phyloP scores from a whole-genome alignment of 2,797 vertebrate species.

The Sebastes itinus region DNA sequence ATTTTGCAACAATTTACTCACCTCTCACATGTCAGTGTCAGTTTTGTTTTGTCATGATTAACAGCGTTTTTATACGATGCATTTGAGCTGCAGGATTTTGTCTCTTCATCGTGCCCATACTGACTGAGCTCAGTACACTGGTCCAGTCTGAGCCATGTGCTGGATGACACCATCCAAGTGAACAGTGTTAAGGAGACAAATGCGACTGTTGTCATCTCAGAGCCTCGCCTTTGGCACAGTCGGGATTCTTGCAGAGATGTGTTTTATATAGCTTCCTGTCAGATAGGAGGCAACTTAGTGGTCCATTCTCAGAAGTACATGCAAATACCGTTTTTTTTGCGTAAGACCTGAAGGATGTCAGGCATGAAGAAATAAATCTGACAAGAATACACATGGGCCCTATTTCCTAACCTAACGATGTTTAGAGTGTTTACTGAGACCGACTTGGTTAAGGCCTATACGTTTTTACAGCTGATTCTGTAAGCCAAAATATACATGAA shows the following conservation, averaged over 20 bases:
- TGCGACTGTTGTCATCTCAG: constrained; percentile 77
- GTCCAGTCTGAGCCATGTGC: constrained; percentile 38
- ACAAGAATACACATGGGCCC: constrained; percentile 15
- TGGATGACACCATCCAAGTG: constrained; percentile 63
- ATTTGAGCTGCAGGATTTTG: constrained; percentile 12
- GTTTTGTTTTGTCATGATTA: constrained; percentile 24
- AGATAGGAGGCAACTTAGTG: constrained; percentile 55
- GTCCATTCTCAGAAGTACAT: constrained; percentile 52
- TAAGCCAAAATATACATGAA: not conserved
- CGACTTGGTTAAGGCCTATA: not conserved
- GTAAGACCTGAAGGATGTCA: constrained; percentile 30
- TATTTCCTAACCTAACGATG: not conserved
- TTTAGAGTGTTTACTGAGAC: not conserved
- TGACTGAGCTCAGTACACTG: constrained; percentile 27
- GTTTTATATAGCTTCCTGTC: constrained; percentile 76
- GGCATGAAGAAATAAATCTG: constrained; percentile 1
- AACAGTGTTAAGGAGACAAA: constrained; percentile 74
- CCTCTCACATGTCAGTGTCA: constrained; percentile 47
- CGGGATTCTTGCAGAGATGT: constrained; percentile 16
- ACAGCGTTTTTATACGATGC: constrained; percentile 24
- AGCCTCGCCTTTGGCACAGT: constrained; percentile 66
- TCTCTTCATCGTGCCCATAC: constrained; percentile 12
- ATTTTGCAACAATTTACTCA: constrained; percentile 65
- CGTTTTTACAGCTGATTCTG: not conserved
- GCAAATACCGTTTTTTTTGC: constrained; percentile 15